phyloP scores from a whole-genome alignment of 2,113 vertebrate genomes.

The Noturus placidus region DNA sequence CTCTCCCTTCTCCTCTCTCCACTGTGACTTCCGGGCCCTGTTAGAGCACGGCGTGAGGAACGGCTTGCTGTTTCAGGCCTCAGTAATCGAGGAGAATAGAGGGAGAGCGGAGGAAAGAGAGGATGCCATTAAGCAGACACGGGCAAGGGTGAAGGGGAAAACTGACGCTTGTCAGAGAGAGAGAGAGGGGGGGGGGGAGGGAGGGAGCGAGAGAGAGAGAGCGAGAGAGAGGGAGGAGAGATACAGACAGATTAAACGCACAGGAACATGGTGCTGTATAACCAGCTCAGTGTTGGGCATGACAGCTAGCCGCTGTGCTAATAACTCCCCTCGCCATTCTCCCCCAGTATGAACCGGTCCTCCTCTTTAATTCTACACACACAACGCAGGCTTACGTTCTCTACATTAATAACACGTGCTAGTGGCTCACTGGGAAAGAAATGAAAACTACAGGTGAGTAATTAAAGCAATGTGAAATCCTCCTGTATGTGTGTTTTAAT shows the following conservation, averaged over 20 bases:
- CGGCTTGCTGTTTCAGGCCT: conserved; percentile 18
- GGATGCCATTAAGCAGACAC: conserved; percentile 37
- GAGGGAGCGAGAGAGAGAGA: background rate
- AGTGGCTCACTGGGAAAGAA: background rate
- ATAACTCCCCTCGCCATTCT: conserved; percentile 23
- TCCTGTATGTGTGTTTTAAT: background rate
- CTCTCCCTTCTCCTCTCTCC: background rate
- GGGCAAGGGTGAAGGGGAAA: conserved; percentile 42
- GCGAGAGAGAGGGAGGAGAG: background rate
- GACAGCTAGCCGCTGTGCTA: background rate
- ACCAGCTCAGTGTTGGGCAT: background rate
- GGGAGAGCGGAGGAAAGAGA: conserved; percentile 9
- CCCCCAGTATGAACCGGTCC: conserved; percentile 11
- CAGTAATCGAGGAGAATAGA: conserved; percentile 31
- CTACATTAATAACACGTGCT: background rate
- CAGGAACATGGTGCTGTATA: conserved; percentile 34
- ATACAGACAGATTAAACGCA: conserved; percentile 49
- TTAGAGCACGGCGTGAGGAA: background rate
- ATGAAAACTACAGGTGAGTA: background rate
- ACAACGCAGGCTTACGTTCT: background rate
- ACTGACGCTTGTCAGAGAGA: background rate
- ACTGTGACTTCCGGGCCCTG: background rate
- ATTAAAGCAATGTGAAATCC: background rate
- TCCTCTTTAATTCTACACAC: conserved; percentile 21
- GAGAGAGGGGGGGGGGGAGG: no score